A percentile compares a stretch with the other conserved stretches of the same genome.
phyloP scores from a whole-genome alignment of 2,888 invertebrate species.

The Ferrisia virgata region DNA sequence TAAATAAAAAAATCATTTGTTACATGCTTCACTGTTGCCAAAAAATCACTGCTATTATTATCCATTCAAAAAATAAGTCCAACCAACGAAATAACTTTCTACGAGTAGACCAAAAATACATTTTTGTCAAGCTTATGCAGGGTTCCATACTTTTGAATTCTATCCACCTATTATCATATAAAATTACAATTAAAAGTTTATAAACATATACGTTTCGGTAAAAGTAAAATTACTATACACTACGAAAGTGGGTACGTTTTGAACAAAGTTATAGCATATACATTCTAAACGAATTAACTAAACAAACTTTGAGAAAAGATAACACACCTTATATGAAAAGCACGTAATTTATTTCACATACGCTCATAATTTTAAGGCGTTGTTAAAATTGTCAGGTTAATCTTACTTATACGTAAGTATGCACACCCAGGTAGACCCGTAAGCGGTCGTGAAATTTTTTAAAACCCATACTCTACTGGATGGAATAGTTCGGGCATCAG shows the following conservation, averaged over 20 bases:
- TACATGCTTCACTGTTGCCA: background rate
- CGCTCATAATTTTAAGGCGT: background rate
- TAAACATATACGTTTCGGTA: background rate
- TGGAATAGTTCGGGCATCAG: too few relatives aligned
- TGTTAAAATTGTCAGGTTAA: background rate
- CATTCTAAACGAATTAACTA: background rate
- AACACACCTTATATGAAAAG: background rate
- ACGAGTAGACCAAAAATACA: too few relatives aligned
- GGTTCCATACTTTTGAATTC: too few relatives aligned
- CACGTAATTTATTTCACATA: background rate
- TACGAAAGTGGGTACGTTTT: background rate
- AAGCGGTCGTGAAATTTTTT: too few relatives aligned
- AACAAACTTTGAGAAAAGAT: background rate
- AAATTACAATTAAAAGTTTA: too few relatives aligned
- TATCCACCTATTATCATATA: too few relatives aligned
- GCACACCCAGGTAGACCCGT: background rate
- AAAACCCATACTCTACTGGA: too few relatives aligned
- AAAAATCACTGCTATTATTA: background rate
- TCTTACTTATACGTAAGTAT: background rate
- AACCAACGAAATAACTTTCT: too few relatives aligned
- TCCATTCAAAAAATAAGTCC: too few relatives aligned
- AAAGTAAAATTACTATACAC: background rate
- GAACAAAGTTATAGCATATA: background rate
- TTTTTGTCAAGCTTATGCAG: too few relatives aligned
- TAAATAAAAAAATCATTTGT: constrained; percentile 32